Evolutionary conservation across 2,888 invertebrate genomes (phyloP).

Genomic region (Scotopteryx bipunctaria): DNA sequence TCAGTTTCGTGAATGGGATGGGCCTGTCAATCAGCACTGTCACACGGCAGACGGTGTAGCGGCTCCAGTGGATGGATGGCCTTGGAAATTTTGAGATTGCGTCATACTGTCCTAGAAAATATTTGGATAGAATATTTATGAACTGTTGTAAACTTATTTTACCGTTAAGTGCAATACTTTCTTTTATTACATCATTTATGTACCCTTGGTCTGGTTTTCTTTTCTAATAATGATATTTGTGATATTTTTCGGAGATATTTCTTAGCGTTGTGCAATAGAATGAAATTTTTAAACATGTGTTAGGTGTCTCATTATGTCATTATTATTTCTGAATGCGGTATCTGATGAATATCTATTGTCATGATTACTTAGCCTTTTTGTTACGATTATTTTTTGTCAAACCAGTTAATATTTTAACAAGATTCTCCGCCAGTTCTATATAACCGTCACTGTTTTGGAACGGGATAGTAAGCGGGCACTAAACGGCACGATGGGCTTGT

Average conservation of each 20-base stretch:
- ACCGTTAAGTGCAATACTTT: slow-evolving; percentile 13
- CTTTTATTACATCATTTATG: slow-evolving; percentile 11
- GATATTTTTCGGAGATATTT: too few species aligned
- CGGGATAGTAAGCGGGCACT: too few species aligned
- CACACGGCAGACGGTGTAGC: slow-evolving; percentile 18
- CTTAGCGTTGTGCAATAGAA: slow-evolving; percentile 18
- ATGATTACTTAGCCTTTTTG: too few species aligned
- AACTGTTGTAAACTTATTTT: background rate
- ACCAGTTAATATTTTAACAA: too few species aligned
- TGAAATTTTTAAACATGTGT: background rate
- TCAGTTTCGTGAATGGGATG: slow-evolving; percentile 26
- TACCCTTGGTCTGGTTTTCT: background rate
- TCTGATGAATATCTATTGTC: background rate
- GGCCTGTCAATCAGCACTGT: slow-evolving; percentile 18
- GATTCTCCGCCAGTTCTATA: too few species aligned
- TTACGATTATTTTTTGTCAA: background rate
- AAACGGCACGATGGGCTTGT: too few species aligned
- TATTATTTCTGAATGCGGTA: background rate
- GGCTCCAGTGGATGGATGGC: slow-evolving; percentile 11
- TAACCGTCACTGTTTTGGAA: too few species aligned
- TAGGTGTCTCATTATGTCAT: background rate
- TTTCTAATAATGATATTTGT: too few species aligned
- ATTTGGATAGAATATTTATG: slow-evolving; percentile 4
- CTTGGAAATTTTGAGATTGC: slow-evolving; percentile 25
- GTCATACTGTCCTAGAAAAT: slow-evolving; percentile 24